These are phyloP conservation scores for Apamea epomidion DNA, from an alignment of 2,888 invertebrate genomes.

Conservation along the genomic window DNA sequence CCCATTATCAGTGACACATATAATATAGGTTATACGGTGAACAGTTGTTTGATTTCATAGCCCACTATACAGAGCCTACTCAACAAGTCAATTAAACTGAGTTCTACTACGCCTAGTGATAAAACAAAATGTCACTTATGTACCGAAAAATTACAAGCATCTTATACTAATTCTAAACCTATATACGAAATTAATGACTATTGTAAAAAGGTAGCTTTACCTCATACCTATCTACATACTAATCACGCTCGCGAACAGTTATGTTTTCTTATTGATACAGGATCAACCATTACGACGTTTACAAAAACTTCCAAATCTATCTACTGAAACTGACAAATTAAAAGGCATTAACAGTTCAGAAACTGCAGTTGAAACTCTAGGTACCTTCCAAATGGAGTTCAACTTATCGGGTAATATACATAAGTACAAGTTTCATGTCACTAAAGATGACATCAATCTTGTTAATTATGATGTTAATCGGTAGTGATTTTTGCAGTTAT, in stretches of 20 bases:
- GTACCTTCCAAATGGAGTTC: constrained; percentile 21
- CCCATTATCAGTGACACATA: too few relatives aligned
- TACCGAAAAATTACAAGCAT: background rate
- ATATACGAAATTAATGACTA: constrained; percentile 5
- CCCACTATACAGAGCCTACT: too few relatives aligned
- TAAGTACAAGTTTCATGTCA: constrained; percentile 1
- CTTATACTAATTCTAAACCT: background rate
- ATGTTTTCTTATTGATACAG: background rate
- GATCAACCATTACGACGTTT: constrained; percentile 12
- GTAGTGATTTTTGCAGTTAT: constrained; percentile 14
- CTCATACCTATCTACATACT: background rate
- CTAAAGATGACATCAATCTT: constrained; percentile 11
- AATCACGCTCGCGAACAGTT: background rate
- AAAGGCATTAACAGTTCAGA: constrained; percentile 34
- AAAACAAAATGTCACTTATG: background rate
- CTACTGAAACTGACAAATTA: constrained; percentile 17
- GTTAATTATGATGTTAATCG: background rate
- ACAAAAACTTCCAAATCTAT: constrained; percentile 1
- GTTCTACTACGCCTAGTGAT: background rate
- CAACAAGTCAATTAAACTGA: background rate
- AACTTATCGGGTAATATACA: constrained; percentile 1
- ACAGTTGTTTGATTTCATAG: too few relatives aligned
- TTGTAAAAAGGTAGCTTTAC: background rate
- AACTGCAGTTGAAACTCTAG: constrained; percentile 29
- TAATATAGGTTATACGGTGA: too few relatives aligned